Percentiles rank a stretch among this genome's conserved stretches.
Evolutionary conservation across 37 sponge, comb jelly and placozoan genomes (phyloP).

Genomic region (Hormiphora californensis): DNA sequence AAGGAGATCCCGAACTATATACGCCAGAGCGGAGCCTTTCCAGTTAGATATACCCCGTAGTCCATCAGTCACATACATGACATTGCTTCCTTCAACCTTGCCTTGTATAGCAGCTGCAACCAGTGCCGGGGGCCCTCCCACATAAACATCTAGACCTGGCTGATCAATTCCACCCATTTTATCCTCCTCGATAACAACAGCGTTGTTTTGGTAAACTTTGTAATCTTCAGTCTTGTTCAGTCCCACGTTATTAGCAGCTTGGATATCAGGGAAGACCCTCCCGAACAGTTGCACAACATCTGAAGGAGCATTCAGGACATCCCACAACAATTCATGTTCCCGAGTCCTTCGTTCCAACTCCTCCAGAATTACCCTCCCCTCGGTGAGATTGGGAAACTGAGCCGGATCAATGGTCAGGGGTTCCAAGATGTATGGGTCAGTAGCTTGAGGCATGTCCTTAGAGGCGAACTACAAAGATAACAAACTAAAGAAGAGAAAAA

Average conservation of each 20-base stretch:
- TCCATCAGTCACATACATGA: conserved; percentile 21
- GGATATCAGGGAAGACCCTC: conserved; percentile 31
- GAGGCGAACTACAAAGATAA: too few relatives aligned
- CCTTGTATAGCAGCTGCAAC: conserved; percentile 22
- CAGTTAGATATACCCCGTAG: conserved; percentile 21
- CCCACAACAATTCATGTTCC: neutral
- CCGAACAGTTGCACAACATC: neutral
- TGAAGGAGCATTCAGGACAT: neutral
- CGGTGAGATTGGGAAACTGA: too few relatives aligned
- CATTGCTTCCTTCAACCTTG: neutral
- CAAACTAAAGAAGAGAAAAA: too few relatives aligned
- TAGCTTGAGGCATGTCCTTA: too few relatives aligned
- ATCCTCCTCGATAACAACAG: conserved; percentile 4
- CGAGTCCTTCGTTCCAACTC: neutral
- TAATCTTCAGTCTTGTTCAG: neutral
- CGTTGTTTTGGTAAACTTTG: neutral
- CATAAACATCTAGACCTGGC: neutral
- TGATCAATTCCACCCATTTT: neutral
- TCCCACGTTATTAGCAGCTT: neutral
- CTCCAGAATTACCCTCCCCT: neutral
- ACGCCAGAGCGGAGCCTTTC: conserved; percentile 15
- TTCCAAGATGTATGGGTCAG: too few relatives aligned
- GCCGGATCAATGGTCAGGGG: too few relatives aligned
- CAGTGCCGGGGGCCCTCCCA: conserved; percentile 21
- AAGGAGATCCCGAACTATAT: neutral